These are phyloP conservation scores for Pampus argenteus DNA, from an alignment of 2,797 vertebrate species.

Conservation along the genomic window DNA sequence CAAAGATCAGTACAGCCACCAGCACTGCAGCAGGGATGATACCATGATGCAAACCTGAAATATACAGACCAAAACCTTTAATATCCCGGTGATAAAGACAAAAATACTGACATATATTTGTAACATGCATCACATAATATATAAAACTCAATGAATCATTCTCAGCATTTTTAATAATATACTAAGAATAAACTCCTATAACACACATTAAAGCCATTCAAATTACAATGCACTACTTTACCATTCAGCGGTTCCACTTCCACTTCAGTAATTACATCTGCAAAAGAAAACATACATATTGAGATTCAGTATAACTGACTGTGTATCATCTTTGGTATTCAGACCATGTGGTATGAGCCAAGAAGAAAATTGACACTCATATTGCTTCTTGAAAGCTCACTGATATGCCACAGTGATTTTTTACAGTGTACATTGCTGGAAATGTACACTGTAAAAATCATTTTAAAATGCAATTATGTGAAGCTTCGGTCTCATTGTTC, in stretches of 20 bases:
- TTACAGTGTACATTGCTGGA: no score
- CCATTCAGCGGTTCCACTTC: slow-evolving; percentile 84
- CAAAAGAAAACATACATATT: slow-evolving; percentile 48
- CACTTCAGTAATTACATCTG: slow-evolving; percentile 78
- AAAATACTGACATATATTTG: background rate
- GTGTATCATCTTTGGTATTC: background rate
- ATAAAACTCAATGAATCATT: background rate
- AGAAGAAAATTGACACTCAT: background rate
- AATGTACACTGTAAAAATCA: no score
- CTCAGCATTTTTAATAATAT: background rate
- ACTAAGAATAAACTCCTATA: background rate
- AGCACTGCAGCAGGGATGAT: slow-evolving; percentile 81
- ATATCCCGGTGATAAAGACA: background rate
- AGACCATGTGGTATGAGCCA: slow-evolving; percentile 8
- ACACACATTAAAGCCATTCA: background rate
- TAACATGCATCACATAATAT: background rate
- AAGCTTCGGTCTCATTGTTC: no score
- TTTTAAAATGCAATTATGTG: no score
- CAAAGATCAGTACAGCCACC: slow-evolving; percentile 83
- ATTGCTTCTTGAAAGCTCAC: background rate
- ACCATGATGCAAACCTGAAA: slow-evolving; percentile 85
- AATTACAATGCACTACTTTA: slow-evolving; percentile 63
- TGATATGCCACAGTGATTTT: no score
- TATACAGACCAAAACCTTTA: slow-evolving; percentile 15
- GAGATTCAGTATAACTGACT: background rate